Evolutionary conservation across 2,888 invertebrate genomes (phyloP).

Genomic region (Volucella zonaria): DNA sequence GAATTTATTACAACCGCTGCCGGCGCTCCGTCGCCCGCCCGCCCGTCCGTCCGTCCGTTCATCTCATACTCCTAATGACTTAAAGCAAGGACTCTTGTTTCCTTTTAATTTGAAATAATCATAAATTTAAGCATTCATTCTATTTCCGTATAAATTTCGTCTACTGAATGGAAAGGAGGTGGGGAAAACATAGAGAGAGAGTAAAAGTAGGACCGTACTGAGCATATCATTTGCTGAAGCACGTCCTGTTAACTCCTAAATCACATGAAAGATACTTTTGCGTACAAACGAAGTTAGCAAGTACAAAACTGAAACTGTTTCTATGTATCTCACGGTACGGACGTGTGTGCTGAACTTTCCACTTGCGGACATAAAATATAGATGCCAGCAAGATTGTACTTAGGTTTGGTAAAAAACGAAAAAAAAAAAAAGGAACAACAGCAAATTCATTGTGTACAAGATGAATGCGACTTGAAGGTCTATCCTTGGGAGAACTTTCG

Average conservation of each 20-base stretch:
- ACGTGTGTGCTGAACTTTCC: constrained; percentile 43
- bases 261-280: constrained; percentile 71
- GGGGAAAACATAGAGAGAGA: constrained; percentile 33
- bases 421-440: constrained; percentile 50
- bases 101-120: constrained; percentile 83
- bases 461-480: constrained; percentile 69
- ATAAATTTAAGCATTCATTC: constrained; percentile 82
- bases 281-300: constrained; percentile 54
- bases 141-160: constrained; percentile 75
- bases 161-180: not conserved
- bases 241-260: constrained; percentile 72
- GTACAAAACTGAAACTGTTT: constrained; percentile 33
- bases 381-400: constrained; percentile 49
- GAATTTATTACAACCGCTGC: constrained; percentile 64
- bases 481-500: constrained; percentile 54
- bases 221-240: constrained; percentile 68
- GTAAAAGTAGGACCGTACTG: not conserved
- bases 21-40: not conserved
- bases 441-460: constrained; percentile 28
- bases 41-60: too few species aligned
- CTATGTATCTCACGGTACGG: not conserved
- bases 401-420: constrained; percentile 69
- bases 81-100: constrained; percentile 75
- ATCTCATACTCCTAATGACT: constrained; percentile 62
- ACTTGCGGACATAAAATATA: constrained; percentile 51